Base-by-base conservation (phyloP, 1,140 invertebrate species). In the Schlechtendalia chinensis region DNA sequence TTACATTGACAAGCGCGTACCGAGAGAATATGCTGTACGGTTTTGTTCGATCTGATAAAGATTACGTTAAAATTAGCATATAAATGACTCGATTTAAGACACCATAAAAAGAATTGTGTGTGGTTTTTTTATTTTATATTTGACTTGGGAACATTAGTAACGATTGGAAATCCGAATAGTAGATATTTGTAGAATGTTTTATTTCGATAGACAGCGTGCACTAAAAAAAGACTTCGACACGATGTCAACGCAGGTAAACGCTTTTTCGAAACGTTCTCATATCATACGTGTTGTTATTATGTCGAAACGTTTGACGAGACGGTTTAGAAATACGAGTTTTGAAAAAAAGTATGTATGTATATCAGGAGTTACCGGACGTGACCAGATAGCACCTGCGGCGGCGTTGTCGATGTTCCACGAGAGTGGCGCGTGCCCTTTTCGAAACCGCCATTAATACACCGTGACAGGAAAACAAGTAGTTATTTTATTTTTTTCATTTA, bases 371-470 rank as follows among this genome's bases (percentile, higher is more conserved):
- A 79, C 75, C 75, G 75, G 75, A 79, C 75, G 75, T 79, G 58
- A 79, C 59, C 29, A 53, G n/a, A 50, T 50, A 47, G 24, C 75
- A 79, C 75, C 75, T 79, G 75, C 45, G 8, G 53, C 24, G 22
- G 22, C 10, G 19, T 1, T 16, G 32, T 63, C 8, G 80, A 56
- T 71, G 45, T 80, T 53, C 72, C 74, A 54, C 24, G 29, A 45
- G 45, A 59, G 19, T 79, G 75, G 75, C 75, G 75, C 75, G 75
- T 79, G 75, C 75, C 74, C 39, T 63, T 63, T 50, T 79, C 58
- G 47, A 61, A 27, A 29, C 75, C 32, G 6, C 22, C 75, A 63
- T 61, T 79, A 79, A 79, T n/a, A 61, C 75, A 63, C 75, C 75
- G 24, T 79, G 58, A 79, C 56, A 11, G 22, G 19, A 47, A 50